phyloP scores from a whole-genome alignment of 2,888 invertebrate species.

The Pharmacophagus antenor region DNA sequence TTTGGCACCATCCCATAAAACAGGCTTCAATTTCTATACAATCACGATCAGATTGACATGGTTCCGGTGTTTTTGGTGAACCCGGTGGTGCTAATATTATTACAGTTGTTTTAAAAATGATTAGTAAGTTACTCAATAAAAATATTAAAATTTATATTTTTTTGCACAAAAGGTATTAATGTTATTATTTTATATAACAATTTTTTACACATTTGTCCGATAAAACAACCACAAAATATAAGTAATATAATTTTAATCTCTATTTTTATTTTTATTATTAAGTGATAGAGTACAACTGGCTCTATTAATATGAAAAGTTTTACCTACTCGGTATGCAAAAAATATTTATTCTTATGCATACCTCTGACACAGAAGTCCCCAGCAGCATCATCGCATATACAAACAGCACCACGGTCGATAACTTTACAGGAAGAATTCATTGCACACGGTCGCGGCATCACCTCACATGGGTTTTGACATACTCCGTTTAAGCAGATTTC shows the following conservation, averaged over 20 bases:
- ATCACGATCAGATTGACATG: slow-evolving; percentile 91
- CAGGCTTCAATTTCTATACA: slow-evolving; percentile 92
- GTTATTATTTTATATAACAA: slow-evolving; percentile 31
- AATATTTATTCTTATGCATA: slow-evolving; percentile 65
- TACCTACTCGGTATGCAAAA: slow-evolving; percentile 33
- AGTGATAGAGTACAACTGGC: slow-evolving; percentile 25
- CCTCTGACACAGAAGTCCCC: slow-evolving; percentile 83
- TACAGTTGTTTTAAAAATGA: slow-evolving; percentile 62
- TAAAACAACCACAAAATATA: slow-evolving; percentile 51
- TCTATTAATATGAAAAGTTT: slow-evolving; percentile 34
- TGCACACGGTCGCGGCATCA: slow-evolving; percentile 75
- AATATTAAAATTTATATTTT: slow-evolving; percentile 2
- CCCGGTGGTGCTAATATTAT: slow-evolving; percentile 85
- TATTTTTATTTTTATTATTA: slow-evolving; percentile 15
- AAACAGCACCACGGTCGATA: slow-evolving; percentile 82
- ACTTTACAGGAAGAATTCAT: slow-evolving; percentile 83
- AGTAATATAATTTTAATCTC: too few species aligned
- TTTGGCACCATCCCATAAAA: slow-evolving; percentile 89
- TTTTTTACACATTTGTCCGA: slow-evolving; percentile 68
- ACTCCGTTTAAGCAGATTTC: slow-evolving; percentile 83
- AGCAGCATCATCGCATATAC: slow-evolving; percentile 82
- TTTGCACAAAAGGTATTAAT: slow-evolving; percentile 34
- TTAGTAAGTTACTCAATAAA: slow-evolving; percentile 55
- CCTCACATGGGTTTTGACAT: slow-evolving; percentile 84
- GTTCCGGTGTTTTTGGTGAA: slow-evolving; percentile 86